Conservation (phyloP, 2,888 invertebrate species). For the Muscina levida region DNA sequence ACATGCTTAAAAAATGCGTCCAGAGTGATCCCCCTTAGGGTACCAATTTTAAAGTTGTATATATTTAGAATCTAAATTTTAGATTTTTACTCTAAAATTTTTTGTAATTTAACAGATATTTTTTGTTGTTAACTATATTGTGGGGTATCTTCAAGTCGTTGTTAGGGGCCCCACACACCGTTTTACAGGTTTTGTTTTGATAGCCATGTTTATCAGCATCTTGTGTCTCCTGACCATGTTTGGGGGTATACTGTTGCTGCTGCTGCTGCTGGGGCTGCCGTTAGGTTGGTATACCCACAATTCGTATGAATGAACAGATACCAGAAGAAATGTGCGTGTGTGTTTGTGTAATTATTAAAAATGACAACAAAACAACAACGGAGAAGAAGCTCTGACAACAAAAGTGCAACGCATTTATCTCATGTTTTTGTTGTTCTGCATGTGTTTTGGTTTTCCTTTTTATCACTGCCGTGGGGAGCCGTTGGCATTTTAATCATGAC, state of each 20-base stretch:
- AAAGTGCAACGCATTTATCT: neutral
- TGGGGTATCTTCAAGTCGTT: constrained; percentile 3
- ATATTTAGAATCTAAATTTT: too few species aligned
- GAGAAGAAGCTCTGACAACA: constrained; percentile 20
- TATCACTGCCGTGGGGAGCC: neutral
- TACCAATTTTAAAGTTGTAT: too few species aligned
- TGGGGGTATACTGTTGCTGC: neutral
- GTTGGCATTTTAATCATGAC: neutral
- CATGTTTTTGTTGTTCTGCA: constrained; percentile 9
- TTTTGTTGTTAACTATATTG: too few species aligned
- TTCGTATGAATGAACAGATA: constrained; percentile 8
- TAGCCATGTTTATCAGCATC: constrained; percentile 41
- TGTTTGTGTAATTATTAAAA: too few species aligned
- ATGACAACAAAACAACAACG: too few species aligned
- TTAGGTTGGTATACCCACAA: too few species aligned
- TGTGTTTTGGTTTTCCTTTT: neutral
- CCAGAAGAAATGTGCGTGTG: neutral
- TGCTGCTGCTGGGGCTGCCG: too few species aligned
- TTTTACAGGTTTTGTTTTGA: constrained; percentile 47
- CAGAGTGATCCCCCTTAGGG: too few species aligned
- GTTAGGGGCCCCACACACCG: neutral
- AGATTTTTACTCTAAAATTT: too few species aligned
- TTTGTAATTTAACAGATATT: too few species aligned
- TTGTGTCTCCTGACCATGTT: constrained; percentile 13
- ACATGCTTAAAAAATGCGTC: too few species aligned